Evolutionary conservation across 2,113 vertebrate species (phyloP).

Genomic region (Phrynocephalus versicolor): DNA sequence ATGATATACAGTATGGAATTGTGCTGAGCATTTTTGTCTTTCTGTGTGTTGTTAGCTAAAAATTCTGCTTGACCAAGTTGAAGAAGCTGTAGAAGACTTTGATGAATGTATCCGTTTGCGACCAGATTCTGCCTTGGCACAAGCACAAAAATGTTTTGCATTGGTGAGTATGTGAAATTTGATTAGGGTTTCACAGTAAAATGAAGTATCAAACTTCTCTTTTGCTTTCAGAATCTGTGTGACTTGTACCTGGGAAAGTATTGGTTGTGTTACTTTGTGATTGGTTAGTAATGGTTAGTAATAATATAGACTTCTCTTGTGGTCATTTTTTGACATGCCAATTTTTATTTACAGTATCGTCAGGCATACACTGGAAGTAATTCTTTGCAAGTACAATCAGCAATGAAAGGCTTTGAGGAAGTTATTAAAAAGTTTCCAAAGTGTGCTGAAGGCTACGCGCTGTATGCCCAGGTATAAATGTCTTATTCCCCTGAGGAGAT

Average conservation of each 20-base stretch:
- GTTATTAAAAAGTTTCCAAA: conserved; percentile 93
- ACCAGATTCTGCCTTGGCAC: conserved; percentile 95
- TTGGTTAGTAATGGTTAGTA: background rate
- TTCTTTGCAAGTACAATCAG: conserved; percentile 89
- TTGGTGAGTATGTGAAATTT: conserved; percentile 79
- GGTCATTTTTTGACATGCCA: background rate
- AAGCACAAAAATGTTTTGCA: conserved; percentile 98
- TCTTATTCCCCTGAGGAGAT: background rate
- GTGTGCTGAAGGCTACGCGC: conserved; percentile 96
- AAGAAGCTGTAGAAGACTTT: conserved; percentile 96
- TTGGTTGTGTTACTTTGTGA: background rate
- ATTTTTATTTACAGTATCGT: conserved; percentile 83
- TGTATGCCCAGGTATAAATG: conserved; percentile 92
- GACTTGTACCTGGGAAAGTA: background rate
- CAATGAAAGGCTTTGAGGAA: conserved; percentile 96
- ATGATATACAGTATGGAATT: conserved; percentile 44
- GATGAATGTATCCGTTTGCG: conserved; percentile 95
- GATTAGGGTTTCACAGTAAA: background rate
- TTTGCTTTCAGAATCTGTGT: background rate
- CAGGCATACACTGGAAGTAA: conserved; percentile 98
- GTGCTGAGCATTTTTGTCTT: conserved; percentile 47
- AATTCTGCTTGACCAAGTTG: conserved; percentile 97
- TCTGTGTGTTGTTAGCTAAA: conserved; percentile 82
- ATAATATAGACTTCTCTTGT: background rate
- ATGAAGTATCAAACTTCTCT: background rate